phyloP scores from a whole-genome alignment of 2,888 invertebrate genomes.

The Morinoia aosen region DNA sequence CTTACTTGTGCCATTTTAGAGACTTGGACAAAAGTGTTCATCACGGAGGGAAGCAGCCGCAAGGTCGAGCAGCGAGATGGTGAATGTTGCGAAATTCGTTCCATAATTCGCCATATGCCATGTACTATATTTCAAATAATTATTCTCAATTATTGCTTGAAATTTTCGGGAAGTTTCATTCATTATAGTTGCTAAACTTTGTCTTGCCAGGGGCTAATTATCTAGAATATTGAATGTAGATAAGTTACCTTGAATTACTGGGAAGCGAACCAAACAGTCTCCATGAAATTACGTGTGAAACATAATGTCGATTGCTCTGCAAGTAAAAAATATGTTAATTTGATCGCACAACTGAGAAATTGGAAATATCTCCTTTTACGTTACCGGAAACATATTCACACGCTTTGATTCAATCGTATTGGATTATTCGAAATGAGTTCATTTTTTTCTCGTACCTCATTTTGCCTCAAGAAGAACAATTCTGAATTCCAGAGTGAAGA shows the following conservation, averaged over 20 bases:
- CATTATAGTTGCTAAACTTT: no score
- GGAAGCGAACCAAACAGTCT: no score
- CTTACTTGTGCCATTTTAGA: slow-evolving; percentile 18
- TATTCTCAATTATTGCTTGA: neutral
- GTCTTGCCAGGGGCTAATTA: no score
- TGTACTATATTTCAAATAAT: neutral
- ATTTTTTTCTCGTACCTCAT: neutral
- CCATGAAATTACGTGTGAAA: no score
- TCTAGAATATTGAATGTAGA: no score
- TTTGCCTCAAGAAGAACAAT: neutral
- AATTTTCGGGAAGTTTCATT: neutral
- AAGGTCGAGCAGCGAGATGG: neutral
- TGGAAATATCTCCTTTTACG: no score
- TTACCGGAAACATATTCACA: no score
- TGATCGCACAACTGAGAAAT: no score
- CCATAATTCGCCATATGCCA: neutral
- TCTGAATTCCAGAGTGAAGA: neutral
- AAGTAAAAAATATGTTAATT: no score
- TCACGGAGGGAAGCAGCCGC: neutral
- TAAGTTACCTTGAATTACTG: no score
- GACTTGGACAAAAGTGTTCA: neutral
- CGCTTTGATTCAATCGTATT: no score
- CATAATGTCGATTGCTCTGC: no score
- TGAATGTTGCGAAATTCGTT: neutral
- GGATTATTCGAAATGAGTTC: neutral